Evolutionary conservation across 1,140 invertebrate species (phyloP).

Genomic region (Papilio xuthus): DNA sequence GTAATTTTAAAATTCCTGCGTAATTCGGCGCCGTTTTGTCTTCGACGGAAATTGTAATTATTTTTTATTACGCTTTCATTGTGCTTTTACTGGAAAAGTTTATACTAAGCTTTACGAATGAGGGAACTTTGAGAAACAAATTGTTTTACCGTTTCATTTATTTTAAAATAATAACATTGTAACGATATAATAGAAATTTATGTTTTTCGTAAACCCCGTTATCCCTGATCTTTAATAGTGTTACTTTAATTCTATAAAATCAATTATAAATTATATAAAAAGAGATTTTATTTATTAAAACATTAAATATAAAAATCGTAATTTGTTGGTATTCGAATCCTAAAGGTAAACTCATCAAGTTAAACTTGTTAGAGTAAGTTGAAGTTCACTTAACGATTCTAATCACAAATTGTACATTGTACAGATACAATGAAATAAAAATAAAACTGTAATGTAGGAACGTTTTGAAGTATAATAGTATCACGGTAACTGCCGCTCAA

Average conservation of each 20-base stretch:
- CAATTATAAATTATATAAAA: no score
- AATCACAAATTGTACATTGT: neutral
- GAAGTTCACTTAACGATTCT: neutral
- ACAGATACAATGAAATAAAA: neutral
- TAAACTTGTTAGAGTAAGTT: neutral
- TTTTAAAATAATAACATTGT: neutral
- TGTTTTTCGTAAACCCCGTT: no score
- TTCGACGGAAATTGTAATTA: conserved; percentile 2
- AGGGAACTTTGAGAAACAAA: neutral
- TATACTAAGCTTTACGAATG: neutral
- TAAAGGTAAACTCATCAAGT: neutral
- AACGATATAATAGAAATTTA: no score
- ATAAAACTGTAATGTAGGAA: conserved; percentile 14
- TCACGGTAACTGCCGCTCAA: conserved; percentile 49
- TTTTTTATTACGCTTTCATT: conserved; percentile 7
- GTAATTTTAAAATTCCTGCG: conserved; percentile 48
- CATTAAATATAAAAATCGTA: no score
- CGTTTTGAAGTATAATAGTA: conserved; percentile 46
- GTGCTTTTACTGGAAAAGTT: neutral
- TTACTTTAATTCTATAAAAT: no score
- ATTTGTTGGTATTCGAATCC: neutral
- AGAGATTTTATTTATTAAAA: no score
- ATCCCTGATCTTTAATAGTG: no score
- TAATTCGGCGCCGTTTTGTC: conserved; percentile 33
- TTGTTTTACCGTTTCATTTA: no score